Evolutionary conservation across 2,797 vertebrate species (phyloP), one percentile per base, ranked within the genome.

Genomic region (Syncerus caffer): DNA sequence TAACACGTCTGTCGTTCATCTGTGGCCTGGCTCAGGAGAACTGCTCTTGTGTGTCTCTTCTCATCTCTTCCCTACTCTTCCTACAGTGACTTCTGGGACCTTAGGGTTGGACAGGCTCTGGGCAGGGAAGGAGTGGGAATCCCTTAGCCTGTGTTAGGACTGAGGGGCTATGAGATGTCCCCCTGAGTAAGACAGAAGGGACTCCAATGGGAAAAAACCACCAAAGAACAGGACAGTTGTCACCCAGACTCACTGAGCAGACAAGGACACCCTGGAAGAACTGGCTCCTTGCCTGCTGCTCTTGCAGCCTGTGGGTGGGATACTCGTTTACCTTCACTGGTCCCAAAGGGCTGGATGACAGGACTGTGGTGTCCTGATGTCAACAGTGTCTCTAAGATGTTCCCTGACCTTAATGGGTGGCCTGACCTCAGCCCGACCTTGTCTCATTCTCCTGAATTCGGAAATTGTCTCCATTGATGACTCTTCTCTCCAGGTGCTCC

Each of bases 241-340:
- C 19, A 53, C 12, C 53, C 47, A 15, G 31, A 42, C 27, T 83
- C 23, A 3, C 62, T 31, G 8, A 12, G 23, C 5, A 47, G 83
- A 76, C 0, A 0, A 71, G 38, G 64, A 21, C 6, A 5, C 12
- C 23, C 62, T 6, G 1, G 42, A 25, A 29, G 38, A 83, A 11
- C 25, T 83, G 23, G 5, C 10, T 74, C 3, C 31, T 47, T 0
- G 7, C n/a, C 13, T 16, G 29, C 11, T 1, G 2, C 3, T 11
- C 23, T 15, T 13, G 55, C 74, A 5, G 19, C 45, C 14, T 47
- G 1, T 0, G 14, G 23, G 7, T 14, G 4, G 78, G 29, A n/a
- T 51, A 17, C 13, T 16, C 0, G 0, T 62, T 31, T 60, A 19
- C 21, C 29, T 25, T 34, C 29, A 14, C 4, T 92, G 53, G 7